phyloP scores from a whole-genome alignment of 2,113 vertebrate species.

The Pelusios castaneus region DNA sequence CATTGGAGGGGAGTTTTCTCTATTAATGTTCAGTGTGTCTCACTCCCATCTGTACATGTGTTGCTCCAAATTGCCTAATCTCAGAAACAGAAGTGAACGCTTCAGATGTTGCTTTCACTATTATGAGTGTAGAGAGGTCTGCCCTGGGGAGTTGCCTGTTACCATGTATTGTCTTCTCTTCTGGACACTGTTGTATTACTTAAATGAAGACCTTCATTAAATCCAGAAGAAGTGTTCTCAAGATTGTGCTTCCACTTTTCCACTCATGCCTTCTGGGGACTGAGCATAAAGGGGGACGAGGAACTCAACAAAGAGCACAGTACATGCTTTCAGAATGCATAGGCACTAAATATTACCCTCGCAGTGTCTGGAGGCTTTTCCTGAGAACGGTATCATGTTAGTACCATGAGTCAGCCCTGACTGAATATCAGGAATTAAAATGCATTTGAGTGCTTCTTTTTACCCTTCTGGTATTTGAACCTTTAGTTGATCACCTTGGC shows the following conservation, averaged over 20 bases:
- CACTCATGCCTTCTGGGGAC: not conserved
- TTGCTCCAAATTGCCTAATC: not conserved
- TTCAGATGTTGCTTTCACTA: not conserved
- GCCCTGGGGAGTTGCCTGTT: rapidly evolving
- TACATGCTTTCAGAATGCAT: not conserved
- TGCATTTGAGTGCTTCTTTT: not conserved
- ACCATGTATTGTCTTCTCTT: not conserved
- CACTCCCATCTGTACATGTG: not conserved
- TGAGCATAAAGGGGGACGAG: not conserved
- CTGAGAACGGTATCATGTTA: not conserved
- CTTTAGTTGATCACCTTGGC: too few relatives aligned
- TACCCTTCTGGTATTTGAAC: not conserved
- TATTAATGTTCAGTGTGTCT: not conserved
- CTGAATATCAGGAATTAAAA: not conserved
- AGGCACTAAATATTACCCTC: not conserved
- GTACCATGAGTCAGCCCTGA: not conserved
- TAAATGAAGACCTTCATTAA: not conserved
- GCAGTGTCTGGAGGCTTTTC: not conserved
- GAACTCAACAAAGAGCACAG: not conserved
- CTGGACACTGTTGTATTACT: not conserved
- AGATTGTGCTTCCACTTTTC: not conserved
- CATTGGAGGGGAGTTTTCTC: not conserved
- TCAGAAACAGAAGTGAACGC: not conserved
- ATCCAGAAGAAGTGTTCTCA: not conserved
- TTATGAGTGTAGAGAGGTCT: not conserved